phyloP scores from a whole-genome alignment of 2,888 invertebrate genomes.

The Frankliniella intonsa region DNA sequence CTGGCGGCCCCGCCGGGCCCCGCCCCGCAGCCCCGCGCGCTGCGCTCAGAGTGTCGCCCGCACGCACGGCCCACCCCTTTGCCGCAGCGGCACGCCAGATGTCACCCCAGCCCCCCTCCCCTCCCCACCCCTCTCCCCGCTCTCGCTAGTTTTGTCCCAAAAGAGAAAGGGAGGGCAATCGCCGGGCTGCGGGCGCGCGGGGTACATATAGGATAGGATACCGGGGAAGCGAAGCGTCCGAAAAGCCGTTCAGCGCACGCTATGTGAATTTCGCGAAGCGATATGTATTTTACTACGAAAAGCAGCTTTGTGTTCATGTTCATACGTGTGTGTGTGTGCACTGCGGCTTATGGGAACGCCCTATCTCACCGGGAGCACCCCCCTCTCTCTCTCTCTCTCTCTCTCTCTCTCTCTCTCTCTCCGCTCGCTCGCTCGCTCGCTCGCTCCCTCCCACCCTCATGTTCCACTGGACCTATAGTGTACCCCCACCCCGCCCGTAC shows the following conservation, averaged over 20 bases:
- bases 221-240: conserved; percentile 32
- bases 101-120: too few species aligned
- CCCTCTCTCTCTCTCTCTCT: not conserved
- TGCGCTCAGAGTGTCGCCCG: too few species aligned
- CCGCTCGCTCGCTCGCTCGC: not conserved
- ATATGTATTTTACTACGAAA: not conserved
- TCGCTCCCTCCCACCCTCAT: not conserved
- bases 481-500: not conserved
- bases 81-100: too few species aligned
- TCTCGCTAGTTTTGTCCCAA: not conserved
- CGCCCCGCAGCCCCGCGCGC: too few species aligned
- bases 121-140: too few species aligned
- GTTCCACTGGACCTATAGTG: not conserved
- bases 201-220: too few species aligned
- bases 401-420: not conserved
- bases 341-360: not conserved
- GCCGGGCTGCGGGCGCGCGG: not conserved
- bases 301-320: not conserved
- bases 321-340: not conserved
- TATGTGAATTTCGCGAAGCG: conserved; percentile 12
- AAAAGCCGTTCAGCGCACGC: conserved; percentile 13
- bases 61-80: too few species aligned
- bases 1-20: too few species aligned
- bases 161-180: not conserved
- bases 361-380: not conserved